Evolutionary conservation across 2,113 vertebrate species (phyloP), one percentile per base, ranked within the genome.

Genomic region (Scolopax mira): DNA sequence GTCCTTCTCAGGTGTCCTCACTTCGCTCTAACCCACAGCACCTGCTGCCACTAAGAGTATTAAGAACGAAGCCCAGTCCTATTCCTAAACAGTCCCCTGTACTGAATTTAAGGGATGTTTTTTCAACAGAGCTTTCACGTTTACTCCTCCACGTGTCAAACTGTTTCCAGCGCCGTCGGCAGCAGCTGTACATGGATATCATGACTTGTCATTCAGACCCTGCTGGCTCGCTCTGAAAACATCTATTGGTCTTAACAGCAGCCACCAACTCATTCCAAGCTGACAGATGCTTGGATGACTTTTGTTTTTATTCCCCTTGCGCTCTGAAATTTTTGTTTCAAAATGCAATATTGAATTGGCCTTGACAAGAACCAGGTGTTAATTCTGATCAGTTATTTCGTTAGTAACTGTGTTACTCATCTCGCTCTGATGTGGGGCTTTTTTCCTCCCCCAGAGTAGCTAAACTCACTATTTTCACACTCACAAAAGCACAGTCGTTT

Each of bases 351-450:
- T 37, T 24, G 77, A 93, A 67, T 78, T 86, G 77, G 60, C 88
- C 94, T 71, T 83, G 65, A 67, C 91, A 83, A 74, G 88, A 88
- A 55, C 78, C 91, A 67, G 91, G 82, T 85, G 94, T 80, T 83
- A 62, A 51, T 48, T 80, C 88, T 60, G 85, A 80, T 83, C 95
- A 90, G 55, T 77, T 42, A 12, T 77, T 74, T 55, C 77, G 74
- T 89, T 74, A 79, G 78, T 67, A 75, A 73, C 51, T 3, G 4
- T 22, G 39, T 89, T 94, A 93, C 85, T 91, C 93, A 88, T n/a
- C 60, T 71, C 41, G 58, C 64, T 72, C 74, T 16, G 17, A 6
- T 14, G 65, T 15, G 33, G 24, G 33, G 24, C 69, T 67, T 66
- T 27, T 79, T 64, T 70, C 79, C 91, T 90, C 60, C 90, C 58